Percentiles rank a stretch among this genome's conserved stretches.
phyloP scores from a whole-genome alignment of 2,113 vertebrate species.

The Amphiprion percula region DNA sequence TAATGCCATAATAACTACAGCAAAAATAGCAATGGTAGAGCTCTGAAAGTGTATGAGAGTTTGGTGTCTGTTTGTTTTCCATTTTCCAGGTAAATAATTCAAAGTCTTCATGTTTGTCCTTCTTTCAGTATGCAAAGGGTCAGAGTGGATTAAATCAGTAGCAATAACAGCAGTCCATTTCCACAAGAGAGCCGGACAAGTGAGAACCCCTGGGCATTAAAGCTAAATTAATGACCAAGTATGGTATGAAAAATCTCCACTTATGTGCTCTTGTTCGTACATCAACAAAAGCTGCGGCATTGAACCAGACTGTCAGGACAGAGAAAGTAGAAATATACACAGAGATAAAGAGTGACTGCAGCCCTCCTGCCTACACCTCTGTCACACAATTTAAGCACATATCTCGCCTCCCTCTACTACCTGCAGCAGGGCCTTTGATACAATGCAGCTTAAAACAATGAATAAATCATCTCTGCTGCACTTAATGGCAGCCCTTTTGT shows the following conservation, averaged over 20 bases:
- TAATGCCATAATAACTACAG: not conserved
- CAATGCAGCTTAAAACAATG: constrained; percentile 53
- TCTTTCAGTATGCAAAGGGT: constrained; percentile 22
- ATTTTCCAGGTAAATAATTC: constrained; percentile 61
- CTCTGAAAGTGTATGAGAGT: not conserved
- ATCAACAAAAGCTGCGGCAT: not conserved
- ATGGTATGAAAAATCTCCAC: constrained; percentile 17
- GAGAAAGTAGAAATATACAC: constrained; percentile 6
- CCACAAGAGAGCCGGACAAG: constrained; percentile 20
- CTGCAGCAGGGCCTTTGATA: constrained; percentile 45
- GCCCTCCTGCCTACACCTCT: constrained; percentile 37
- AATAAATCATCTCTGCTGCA: constrained; percentile 55
- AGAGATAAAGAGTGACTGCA: constrained; percentile 24
- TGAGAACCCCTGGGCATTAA: constrained; percentile 34
- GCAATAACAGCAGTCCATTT: constrained; percentile 28
- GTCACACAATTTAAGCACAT: constrained; percentile 55
- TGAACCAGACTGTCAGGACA: not conserved
- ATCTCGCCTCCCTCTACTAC: constrained; percentile 33
- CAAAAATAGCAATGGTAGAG: not conserved
- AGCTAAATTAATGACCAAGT: constrained; percentile 50
- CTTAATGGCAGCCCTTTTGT: constrained; percentile 59
- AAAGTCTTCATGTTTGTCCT: constrained; percentile 42
- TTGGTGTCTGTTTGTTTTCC: constrained; percentile 31
- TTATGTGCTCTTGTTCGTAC: not conserved
- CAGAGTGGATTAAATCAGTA: constrained; percentile 47